phyloP scores from a whole-genome alignment of 1,140 invertebrate species.

The Pollicipes pollicipes region DNA sequence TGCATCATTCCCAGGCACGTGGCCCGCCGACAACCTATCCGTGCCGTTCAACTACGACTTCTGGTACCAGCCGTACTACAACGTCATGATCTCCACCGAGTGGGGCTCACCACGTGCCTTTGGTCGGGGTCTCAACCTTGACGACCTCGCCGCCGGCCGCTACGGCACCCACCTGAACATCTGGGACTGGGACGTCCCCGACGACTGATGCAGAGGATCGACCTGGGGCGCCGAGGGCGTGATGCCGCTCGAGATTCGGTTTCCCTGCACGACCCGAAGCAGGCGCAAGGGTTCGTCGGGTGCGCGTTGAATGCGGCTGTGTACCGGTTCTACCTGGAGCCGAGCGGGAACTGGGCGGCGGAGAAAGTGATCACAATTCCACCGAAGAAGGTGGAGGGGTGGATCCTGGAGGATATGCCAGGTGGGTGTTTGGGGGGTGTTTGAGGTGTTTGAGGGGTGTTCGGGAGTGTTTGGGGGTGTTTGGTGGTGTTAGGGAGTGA shows the following conservation, averaged over 20 bases:
- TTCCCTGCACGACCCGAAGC: conserved; percentile 77
- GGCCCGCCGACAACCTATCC: conserved; percentile 24
- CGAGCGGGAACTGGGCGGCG: conserved; percentile 44
- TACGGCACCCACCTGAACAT: conserved; percentile 76
- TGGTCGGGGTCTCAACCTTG: conserved; percentile 50
- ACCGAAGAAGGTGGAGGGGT: conserved; percentile 53
- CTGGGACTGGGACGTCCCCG: conserved; percentile 72
- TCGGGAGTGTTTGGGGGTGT: too few species aligned
- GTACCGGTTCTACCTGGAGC: conserved; percentile 44
- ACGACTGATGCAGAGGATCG: conserved; percentile 58
- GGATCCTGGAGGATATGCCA: conserved; percentile 41
- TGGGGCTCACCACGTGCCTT: conserved; percentile 79
- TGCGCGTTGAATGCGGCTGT: conserved; percentile 57
- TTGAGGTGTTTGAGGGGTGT: too few species aligned
- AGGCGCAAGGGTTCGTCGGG: conserved; percentile 62
- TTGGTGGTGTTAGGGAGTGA: too few species aligned
- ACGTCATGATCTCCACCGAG: conserved; percentile 75
- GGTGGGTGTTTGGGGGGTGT: conserved; percentile 27
- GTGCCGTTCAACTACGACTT: conserved; percentile 42
- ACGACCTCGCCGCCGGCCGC: conserved; percentile 35
- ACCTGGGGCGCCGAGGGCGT: conserved; percentile 65
- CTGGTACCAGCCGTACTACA: conserved; percentile 91
- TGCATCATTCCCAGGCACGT: too few species aligned
- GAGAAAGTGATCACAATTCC: conserved; percentile 63
- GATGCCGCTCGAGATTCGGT: conserved; percentile 81